Conservation (phyloP, 2,113 vertebrate species). For the Centropus unirufus region DNA sequence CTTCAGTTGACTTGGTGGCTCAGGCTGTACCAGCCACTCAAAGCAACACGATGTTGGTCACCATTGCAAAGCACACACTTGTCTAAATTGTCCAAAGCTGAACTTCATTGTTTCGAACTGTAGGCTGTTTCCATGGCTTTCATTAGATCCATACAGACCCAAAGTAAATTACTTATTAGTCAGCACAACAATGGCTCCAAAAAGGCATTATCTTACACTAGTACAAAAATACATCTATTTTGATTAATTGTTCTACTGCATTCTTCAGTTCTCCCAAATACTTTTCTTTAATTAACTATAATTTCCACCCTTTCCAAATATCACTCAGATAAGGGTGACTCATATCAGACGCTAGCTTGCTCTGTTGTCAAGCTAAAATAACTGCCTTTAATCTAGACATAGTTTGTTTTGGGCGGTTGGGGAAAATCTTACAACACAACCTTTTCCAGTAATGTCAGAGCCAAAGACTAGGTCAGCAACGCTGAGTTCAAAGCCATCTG, state of each 20-base stretch:
- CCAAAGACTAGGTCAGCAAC: background rate
- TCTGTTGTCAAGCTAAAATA: background rate
- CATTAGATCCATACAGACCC: background rate
- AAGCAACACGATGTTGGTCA: background rate
- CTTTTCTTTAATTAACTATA: background rate
- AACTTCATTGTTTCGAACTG: background rate
- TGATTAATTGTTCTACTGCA: background rate
- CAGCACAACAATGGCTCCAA: background rate
- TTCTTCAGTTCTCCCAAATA: background rate
- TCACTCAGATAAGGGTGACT: background rate
- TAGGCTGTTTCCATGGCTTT: background rate
- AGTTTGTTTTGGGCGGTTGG: background rate
- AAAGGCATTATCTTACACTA: background rate
- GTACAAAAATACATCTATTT: background rate
- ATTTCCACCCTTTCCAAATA: background rate
- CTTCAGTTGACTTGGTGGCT: background rate
- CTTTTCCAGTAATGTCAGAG: background rate
- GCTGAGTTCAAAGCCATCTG: background rate
- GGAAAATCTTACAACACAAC: background rate
- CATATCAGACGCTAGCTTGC: background rate
- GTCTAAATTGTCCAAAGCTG: background rate
- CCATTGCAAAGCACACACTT: background rate
- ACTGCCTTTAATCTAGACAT: background rate
- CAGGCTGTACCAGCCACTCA: background rate
- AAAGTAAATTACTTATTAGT: background rate